Base-by-base conservation (phyloP, 2,888 invertebrate genomes). In the Ptychoptera albimana region DNA sequence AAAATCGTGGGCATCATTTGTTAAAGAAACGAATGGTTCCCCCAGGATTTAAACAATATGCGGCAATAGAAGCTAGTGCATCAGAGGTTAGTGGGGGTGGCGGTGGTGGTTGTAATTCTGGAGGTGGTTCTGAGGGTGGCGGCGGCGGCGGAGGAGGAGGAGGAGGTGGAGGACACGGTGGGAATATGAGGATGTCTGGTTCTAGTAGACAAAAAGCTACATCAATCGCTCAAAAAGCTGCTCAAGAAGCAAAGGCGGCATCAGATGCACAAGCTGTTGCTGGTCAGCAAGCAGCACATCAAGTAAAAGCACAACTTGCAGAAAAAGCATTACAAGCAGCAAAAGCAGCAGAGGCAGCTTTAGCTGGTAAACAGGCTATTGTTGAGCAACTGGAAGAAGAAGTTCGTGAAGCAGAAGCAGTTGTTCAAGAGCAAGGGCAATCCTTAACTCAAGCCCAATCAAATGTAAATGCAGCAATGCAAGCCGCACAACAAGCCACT, bases 181-280 rank as follows among this genome's bases (percentile, higher is more conserved):
- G 23, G 3, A 23, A 3, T 5, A 23, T 23, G 23, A 3, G 23
- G 23, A 23, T 23, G 23, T 23, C 23, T 23, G 48, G 49, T 5
- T 46, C 42, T 11, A 48, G 40, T 16, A 60, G 53, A 44, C 53
- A 71, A 55, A 75, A 72, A 53, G 74, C 76, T 0, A 68, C 75
- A 1, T 75, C 68, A 55, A 78, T 82, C 54, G 82, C 82, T 0
- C 74, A 77, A 53, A 79, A 80, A 52, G 82, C 82, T 0, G 82
- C 82, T 0, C 75, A 78, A 39, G 80, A 81, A 57, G 81, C 82
- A 0, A 81, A 81, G 54, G 75, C 80, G 1, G 80, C 80, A 0
- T 75, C 80, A 30, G 79, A 77, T 14, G 80, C 80, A 1, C 79
- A 81, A 52, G 75, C 76, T 54, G 74, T 77, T 1, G 80, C 79